phyloP scores from a whole-genome alignment of 37 sponge, comb jelly and placozoan genomes.

The Halichondria panicea region DNA sequence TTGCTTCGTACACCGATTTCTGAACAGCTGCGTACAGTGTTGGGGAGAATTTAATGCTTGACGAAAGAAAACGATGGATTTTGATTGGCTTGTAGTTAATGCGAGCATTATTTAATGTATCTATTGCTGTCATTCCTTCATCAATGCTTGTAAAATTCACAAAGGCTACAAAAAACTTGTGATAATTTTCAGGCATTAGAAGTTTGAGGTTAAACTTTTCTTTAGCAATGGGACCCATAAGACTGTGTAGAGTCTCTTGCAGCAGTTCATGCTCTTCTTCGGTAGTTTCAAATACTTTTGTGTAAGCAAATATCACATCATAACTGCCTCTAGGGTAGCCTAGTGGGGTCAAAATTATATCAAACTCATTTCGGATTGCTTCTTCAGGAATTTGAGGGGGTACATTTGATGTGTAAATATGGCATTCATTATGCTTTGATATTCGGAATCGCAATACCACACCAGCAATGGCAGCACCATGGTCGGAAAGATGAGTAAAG shows the following conservation, averaged over 20 bases:
- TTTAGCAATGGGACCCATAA: slow-evolving; percentile 1
- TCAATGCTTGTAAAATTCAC: slow-evolving; percentile 28
- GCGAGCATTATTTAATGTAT: neutral
- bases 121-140: slow-evolving; percentile 20
- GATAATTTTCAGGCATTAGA: neutral
- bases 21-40: slow-evolving; percentile 10
- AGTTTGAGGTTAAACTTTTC: slow-evolving; percentile 14
- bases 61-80: slow-evolving; percentile 23
- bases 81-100: slow-evolving; percentile 11
- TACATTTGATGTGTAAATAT: slow-evolving; percentile 35
- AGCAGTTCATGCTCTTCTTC: neutral
- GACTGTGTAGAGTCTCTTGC: neutral
- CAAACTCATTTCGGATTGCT: slow-evolving; percentile 2
- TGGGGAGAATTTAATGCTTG: neutral
- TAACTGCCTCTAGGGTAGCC: too few species aligned
- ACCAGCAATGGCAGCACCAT: neutral
- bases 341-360: too few species aligned
- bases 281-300: slow-evolving; percentile 40
- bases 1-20: too few species aligned
- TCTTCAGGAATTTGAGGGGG: slow-evolving; percentile 21
- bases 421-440: slow-evolving; percentile 11
- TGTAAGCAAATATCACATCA: too few species aligned
- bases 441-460: slow-evolving; percentile 13
- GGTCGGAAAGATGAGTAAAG: neutral
- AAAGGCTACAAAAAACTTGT: slow-evolving; percentile 3